phyloP scores from a whole-genome alignment of 2,888 invertebrate genomes.

The Eurytoma adleriae region DNA sequence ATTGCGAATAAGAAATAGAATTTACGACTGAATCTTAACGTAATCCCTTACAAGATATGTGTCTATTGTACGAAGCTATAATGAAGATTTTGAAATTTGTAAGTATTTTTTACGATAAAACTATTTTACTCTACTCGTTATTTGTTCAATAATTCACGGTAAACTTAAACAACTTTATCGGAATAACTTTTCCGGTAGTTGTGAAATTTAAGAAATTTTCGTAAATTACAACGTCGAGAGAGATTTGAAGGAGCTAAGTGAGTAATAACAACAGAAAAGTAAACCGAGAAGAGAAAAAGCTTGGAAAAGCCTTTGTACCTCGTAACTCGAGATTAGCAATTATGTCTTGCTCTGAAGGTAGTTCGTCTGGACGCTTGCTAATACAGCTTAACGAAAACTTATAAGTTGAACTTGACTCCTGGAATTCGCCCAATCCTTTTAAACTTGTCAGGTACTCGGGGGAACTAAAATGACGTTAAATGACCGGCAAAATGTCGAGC shows the following conservation, averaged over 20 bases:
- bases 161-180: too few species aligned
- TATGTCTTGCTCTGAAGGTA: neutral
- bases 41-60: too few species aligned
- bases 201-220: too few species aligned
- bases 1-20: neutral
- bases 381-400: conserved; percentile 28
- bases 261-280: too few species aligned
- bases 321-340: conserved; percentile 15
- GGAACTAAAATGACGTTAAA: conserved; percentile 30
- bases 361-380: conserved; percentile 13
- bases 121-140: too few species aligned
- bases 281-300: too few species aligned
- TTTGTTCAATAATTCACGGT: too few species aligned
- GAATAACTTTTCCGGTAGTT: too few species aligned
- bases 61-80: neutral
- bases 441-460: conserved; percentile 11
- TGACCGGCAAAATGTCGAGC: conserved; percentile 28
- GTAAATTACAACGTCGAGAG: too few species aligned
- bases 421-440: conserved; percentile 34
- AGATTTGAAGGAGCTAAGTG: too few species aligned
- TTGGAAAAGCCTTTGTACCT: neutral
- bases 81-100: too few species aligned
- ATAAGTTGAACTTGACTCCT: conserved; percentile 24
- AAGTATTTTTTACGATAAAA: too few species aligned
- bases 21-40: neutral